Base-by-base conservation (phyloP, 2,797 vertebrate genomes). In the Epinephelus malabaricus region DNA sequence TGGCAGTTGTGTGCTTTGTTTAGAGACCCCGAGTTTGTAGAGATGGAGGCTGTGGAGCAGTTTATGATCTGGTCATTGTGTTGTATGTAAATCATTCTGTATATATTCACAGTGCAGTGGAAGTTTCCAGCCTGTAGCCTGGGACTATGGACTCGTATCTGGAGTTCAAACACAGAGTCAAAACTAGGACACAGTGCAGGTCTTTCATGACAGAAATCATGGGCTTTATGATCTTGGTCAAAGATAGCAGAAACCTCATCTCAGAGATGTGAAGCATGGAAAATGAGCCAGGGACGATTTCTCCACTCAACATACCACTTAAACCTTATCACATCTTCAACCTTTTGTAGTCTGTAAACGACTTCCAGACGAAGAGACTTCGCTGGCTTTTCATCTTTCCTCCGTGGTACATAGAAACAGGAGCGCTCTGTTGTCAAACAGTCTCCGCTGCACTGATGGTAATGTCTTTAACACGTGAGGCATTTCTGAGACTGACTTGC, bases 381-480 rank as follows among this genome's bases (percentile, higher is more conserved):
- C 17, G 58, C 12, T 63, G 59, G 66, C 27, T 54, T 50, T 72
- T 45, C 58, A 23, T 81, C 78, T 61, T 55, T 47, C 65, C 19
- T 46, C 45, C 30, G 27, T 73, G 49, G 64, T 65, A 43, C 14
- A 47, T 21, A 78, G 77, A 79, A 85, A 82, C 81, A 53, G 69
- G 69, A 82, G 79, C 34, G 2, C 61, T 75, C 58, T 61, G 30
- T 81, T 87, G 81, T 88, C 76, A 78, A 85, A 75, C 62, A 30
- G 4, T 59, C 81, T 74, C 59, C 58, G 2, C 64, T 45, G 50
- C 19, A 15, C 46, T 70, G 74, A 82, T 27, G 53, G 34, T 92
- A 90, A 93, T 94, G 89, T 83, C 86, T 94, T 92, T 83, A 90
- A 86, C 92, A 92, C 55, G 69, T 76, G 88, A 86, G 61, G 68